Evolutionary conservation across 2,888 invertebrate species (phyloP).

Genomic region (Callinectes sapidus): DNA sequence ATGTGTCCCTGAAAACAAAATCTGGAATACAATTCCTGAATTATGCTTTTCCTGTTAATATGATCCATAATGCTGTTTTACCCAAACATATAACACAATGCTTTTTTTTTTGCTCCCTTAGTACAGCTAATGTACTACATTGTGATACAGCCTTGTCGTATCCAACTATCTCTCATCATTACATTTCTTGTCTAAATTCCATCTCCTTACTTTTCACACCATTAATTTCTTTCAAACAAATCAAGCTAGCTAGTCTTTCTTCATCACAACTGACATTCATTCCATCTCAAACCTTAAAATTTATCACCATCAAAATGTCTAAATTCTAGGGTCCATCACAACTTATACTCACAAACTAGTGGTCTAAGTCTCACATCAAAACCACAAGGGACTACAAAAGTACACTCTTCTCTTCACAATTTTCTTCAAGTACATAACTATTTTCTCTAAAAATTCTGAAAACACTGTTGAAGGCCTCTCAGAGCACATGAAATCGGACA

Average conservation of each 20-base stretch:
- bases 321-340: background rate
- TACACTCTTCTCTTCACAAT: constrained; percentile 3
- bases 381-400: background rate
- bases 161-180: background rate
- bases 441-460: constrained; percentile 27
- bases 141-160: background rate
- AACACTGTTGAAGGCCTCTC: constrained; percentile 33
- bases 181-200: background rate
- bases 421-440: constrained; percentile 17
- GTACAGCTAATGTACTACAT: background rate
- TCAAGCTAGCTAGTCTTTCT: background rate
- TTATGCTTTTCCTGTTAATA: background rate
- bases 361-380: constrained; percentile 6
- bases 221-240: background rate
- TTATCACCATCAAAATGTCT: constrained; percentile 1
- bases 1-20: background rate
- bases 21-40: background rate
- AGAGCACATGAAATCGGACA: constrained; percentile 10
- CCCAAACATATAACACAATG: background rate
- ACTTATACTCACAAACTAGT: background rate
- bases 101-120: background rate
- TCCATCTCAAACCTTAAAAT: background rate
- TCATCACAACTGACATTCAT: background rate
- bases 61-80: background rate
- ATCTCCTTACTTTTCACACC: background rate